These are phyloP conservation scores for Drosophila repletoides DNA, from an alignment of 1,140 invertebrate genomes.

Conservation along the genomic window DNA sequence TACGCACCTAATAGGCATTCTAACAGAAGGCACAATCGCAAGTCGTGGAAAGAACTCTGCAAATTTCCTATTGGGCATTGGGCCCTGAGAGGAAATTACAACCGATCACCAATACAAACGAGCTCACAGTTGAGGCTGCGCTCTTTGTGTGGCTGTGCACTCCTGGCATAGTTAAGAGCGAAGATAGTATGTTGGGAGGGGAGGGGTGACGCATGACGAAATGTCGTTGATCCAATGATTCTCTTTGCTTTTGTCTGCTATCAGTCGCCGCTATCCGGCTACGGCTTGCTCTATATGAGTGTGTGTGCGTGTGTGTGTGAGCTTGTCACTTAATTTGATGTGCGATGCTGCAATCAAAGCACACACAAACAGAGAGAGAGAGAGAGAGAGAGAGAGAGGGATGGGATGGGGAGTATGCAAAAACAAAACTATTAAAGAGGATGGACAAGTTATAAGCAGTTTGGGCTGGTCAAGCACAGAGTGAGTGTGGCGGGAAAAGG, in stretches of 20 bases:
- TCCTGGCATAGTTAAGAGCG: background rate
- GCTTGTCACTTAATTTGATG: slow-evolving; percentile 55
- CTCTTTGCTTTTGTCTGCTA: slow-evolving; percentile 40
- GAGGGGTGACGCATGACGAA: background rate
- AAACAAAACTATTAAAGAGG: slow-evolving; percentile 66
- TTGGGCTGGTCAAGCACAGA: slow-evolving; percentile 45
- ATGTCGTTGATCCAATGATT: slow-evolving; percentile 42
- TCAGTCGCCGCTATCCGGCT: slow-evolving; percentile 48
- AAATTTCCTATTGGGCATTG: no score
- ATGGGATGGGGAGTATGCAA: slow-evolving; percentile 14
- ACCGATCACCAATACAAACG: background rate
- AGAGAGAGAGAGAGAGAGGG: background rate
- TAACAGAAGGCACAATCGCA: no score
- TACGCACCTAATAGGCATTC: no score
- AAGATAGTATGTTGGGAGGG: background rate
- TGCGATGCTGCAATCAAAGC: slow-evolving; percentile 55
- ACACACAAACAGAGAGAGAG: slow-evolving; percentile 9
- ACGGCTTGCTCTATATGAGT: slow-evolving; percentile 5
- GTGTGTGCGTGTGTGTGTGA: slow-evolving; percentile 6
- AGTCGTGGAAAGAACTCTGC: no score
- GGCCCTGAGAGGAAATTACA: slow-evolving; percentile 16
- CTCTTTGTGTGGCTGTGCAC: slow-evolving; percentile 4
- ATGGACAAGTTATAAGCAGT: slow-evolving; percentile 60
- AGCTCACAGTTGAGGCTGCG: background rate
- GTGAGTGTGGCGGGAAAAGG: background rate